Evolutionary conservation across 2,797 vertebrate species (phyloP), one percentile per base, ranked within the genome.

Genomic region (Nasua narica): DNA sequence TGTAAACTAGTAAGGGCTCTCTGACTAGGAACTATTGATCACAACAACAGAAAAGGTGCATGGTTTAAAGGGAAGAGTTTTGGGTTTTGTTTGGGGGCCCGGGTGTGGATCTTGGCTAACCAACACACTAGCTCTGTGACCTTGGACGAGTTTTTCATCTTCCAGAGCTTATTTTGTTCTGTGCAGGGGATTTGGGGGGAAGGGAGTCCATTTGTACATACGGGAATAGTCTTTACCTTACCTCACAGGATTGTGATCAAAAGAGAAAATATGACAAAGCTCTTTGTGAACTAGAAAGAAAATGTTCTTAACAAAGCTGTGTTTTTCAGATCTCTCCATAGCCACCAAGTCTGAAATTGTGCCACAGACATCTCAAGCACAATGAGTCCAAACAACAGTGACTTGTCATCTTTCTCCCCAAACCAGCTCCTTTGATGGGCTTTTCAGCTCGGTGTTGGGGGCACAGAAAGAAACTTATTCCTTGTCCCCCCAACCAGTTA

Each of bases 321-420:
- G 43, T 43, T 56, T 37, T 91, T 86, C 62, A 29, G 23, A 72
- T 21, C 27, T 40, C 35, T 72, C 54, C 23, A 43, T 54, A 72
- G 35, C 35, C 23, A 48, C 48, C 27, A 43, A 60, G 29, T 58
- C 72, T 54, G 65, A 90, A 90, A 46, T 37, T 16, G 32, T 35
- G 35, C 72, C 23, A 58, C 10, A 46, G 27, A 82, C 37, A 48
- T 88, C 40, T 87, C 25, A 65, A 74, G 25, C 6, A 8, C n/a
- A 60, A 62, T 15, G 46, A 9, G 14, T 27, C 86, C 81, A n/a
- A 72, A 65, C 62, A 65, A 67, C 62, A 52, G 27, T 35, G 77
- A 85, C 72, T 90, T 43, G 23, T 29, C n/a, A 85, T 54, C 29
- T 48, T 96, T 93, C 25, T n/a, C 46, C 52, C 62, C 18, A 54